These are phyloP conservation scores for Polypedilum pembai DNA, from an alignment of 1,140 invertebrate genomes.

Conservation along the genomic window DNA sequence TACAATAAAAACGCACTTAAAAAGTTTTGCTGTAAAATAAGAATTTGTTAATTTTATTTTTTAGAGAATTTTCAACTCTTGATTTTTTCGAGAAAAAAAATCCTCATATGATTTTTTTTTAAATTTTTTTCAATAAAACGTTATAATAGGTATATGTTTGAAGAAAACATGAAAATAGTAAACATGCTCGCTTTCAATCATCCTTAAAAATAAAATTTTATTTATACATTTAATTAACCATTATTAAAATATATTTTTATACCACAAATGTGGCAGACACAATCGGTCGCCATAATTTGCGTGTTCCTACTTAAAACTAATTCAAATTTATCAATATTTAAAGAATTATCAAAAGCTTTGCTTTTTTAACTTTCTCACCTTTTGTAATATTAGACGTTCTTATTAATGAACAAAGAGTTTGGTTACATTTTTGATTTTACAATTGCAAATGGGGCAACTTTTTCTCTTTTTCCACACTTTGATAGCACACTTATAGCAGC, in stretches of 20 bases:
- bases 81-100: not conserved
- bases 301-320: not conserved
- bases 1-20: not conserved
- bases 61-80: not conserved
- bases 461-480: conserved; percentile 53
- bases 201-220: not conserved
- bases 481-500: conserved; percentile 59
- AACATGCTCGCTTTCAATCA: conserved; percentile 17
- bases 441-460: conserved; percentile 58
- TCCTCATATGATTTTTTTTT: not conserved
- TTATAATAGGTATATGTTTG: not conserved
- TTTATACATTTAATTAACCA: not conserved
- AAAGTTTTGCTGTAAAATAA: conserved; percentile 22
- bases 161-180: conserved; percentile 21
- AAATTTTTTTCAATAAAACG: not conserved
- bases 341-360: not conserved
- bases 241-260: not conserved
- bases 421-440: conserved; percentile 55
- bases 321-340: not conserved
- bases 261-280: not conserved
- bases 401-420: conserved; percentile 47
- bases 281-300: not conserved
- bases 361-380: not conserved
- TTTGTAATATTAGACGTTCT: not conserved
- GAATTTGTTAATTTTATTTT: conserved; percentile 17